phyloP scores from a whole-genome alignment of 2,113 vertebrate genomes.

The Hassar affinis region DNA sequence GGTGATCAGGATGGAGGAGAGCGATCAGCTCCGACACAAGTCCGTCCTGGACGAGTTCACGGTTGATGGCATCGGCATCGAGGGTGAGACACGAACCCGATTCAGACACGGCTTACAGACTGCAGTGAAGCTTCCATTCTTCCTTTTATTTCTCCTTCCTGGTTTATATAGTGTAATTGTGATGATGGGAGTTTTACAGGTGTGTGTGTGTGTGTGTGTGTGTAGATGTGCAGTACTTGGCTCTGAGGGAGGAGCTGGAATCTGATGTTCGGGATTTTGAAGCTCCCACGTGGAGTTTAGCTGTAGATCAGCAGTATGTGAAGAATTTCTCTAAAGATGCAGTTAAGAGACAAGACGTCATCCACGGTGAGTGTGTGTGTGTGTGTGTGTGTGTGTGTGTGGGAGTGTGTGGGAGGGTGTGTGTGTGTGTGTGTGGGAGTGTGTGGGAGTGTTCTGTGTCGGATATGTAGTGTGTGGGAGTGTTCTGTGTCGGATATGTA shows the following conservation, averaged over 20 bases:
- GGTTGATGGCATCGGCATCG: slow-evolving; percentile 79
- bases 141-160: not conserved
- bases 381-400: too few relatives aligned
- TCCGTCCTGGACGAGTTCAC: slow-evolving; percentile 75
- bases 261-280: slow-evolving; percentile 81
- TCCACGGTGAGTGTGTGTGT: slow-evolving; percentile 81
- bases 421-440: too few relatives aligned
- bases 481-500: too few relatives aligned
- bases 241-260: slow-evolving; percentile 78
- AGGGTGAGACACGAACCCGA: slow-evolving; percentile 75
- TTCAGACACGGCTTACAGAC: not conserved
- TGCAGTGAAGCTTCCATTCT: not conserved
- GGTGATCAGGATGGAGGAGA: slow-evolving; percentile 85
- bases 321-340: slow-evolving; percentile 78
- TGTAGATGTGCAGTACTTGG: slow-evolving; percentile 20
- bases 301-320: slow-evolving; percentile 78
- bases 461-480: too few relatives aligned
- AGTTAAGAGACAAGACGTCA: slow-evolving; percentile 86
- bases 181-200: not conserved
- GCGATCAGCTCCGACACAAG: slow-evolving; percentile 72
- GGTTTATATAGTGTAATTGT: not conserved
- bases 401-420: too few relatives aligned
- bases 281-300: slow-evolving; percentile 86
- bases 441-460: too few relatives aligned
- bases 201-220: not conserved